These are phyloP conservation scores for Philopedon plagiatum DNA, from an alignment of 2,888 invertebrate genomes.

Conservation along the genomic window DNA sequence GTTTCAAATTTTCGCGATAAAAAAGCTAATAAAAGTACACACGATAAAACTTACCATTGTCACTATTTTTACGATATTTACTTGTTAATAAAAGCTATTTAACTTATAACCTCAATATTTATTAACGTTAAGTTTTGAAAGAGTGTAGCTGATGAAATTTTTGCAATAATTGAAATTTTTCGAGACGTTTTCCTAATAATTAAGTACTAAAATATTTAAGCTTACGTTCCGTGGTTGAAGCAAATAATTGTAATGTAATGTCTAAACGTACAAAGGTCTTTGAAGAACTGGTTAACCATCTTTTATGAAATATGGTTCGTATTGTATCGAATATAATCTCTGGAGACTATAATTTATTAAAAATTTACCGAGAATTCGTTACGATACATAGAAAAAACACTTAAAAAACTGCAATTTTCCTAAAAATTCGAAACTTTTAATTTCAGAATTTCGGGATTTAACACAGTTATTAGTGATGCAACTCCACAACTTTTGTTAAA, in stretches of 20 bases:
- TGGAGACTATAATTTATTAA: no score
- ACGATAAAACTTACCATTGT: slow-evolving; percentile 20
- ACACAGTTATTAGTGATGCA: no score
- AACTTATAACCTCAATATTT: slow-evolving; percentile 45
- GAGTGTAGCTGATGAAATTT: slow-evolving; percentile 30
- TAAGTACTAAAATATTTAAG: slow-evolving; percentile 13
- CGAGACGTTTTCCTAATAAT: neutral
- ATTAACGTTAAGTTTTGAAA: slow-evolving; percentile 42
- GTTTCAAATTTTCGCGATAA: neutral
- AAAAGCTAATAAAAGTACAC: slow-evolving; percentile 13
- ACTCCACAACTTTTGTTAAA: no score
- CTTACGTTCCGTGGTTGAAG: neutral
- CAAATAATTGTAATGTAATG: slow-evolving; percentile 11
- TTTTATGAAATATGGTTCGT: no score
- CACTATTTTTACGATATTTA: slow-evolving; percentile 29
- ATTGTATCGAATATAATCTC: no score
- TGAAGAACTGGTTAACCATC: no score
- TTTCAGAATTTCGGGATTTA: no score
- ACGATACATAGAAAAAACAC: no score
- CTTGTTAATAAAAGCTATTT: slow-evolving; percentile 37
- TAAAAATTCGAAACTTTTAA: no score
- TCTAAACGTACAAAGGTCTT: slow-evolving; percentile 12
- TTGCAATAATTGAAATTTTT: slow-evolving; percentile 7
- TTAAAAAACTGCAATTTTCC: no score
- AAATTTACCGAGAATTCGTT: no score